Base-by-base conservation (phyloP, 2,113 vertebrate species). In the Rhinogobius similis region DNA sequence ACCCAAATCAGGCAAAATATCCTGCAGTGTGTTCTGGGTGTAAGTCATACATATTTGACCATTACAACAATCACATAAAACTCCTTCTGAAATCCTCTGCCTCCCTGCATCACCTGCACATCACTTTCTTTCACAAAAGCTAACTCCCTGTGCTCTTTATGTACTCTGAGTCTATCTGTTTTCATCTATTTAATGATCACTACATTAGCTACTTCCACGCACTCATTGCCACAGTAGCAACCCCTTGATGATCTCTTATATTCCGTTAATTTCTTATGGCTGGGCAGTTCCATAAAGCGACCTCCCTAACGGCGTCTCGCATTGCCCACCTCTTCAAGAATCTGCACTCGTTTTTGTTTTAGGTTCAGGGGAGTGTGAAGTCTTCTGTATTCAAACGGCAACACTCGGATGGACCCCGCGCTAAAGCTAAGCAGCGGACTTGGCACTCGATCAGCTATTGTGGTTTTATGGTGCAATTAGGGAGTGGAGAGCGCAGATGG, bases 401-500 rank as follows among this genome's bases (percentile, higher is more conserved):
- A 61, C 58, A 61, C 58, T 61, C 8, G 16, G 58, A 10, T 11
- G 58, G 58, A 41, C 27, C 18, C 29, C 16, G 58, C 29, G 16
- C 29, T 38, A 5, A 61, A 61, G 18, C 58, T n/a, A 36, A 36
- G 58, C 58, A 10, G 58, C 58, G 8, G 20, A 36, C 58, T 21
- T 61, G 58, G 58, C 58, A 36, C 29, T 36, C 9, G 27, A 20
- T 61, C 29, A 36, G 58, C 58, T 29, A 61, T 61, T 61, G 58
- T 61, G 29, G 27, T 61, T 61, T 61, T 61, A 61, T 21, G 18
- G 29, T 36, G 29, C 58, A 61, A 61, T 61, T 61, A 61, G 29
- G 29, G 58, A 61, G 58, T 36, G 29, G 58, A 36, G 27, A 36
- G 58, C 29, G 58, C 58, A 61, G 58, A 61, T 61, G 58, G 58